Conservation (phyloP, 2,888 invertebrate genomes). For the Xestia sexstrigata region DNA sequence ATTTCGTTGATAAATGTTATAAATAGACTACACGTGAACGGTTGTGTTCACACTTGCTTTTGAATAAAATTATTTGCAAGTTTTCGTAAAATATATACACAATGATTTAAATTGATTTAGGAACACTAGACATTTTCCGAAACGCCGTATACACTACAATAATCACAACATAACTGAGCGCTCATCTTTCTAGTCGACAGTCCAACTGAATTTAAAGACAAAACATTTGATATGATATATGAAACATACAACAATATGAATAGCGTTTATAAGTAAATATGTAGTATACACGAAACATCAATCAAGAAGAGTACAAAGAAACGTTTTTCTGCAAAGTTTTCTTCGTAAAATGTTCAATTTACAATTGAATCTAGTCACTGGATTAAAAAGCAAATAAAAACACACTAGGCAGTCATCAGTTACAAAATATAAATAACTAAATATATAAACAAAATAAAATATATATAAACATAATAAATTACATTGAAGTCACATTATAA, state of each 20-base stretch:
- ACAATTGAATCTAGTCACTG: slow-evolving; percentile 45
- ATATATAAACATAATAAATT: slow-evolving; percentile 38
- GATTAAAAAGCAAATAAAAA: slow-evolving; percentile 52
- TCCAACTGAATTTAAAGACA: slow-evolving; percentile 39
- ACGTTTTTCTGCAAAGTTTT: neutral
- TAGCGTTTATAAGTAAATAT: slow-evolving; percentile 24
- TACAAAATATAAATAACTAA: slow-evolving; percentile 48
- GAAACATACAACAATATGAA: slow-evolving; percentile 19
- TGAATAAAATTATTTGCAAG: slow-evolving; percentile 32
- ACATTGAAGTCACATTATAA: slow-evolving; percentile 30
- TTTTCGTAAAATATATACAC: slow-evolving; percentile 35
- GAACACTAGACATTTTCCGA: slow-evolving; percentile 49
- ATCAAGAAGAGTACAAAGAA: slow-evolving; percentile 1
- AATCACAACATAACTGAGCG: slow-evolving; percentile 67
- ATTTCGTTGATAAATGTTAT: neutral
- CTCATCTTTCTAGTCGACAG: slow-evolving; percentile 44
- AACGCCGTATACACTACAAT: slow-evolving; percentile 53
- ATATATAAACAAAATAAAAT: slow-evolving; percentile 36
- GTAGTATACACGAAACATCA: neutral
- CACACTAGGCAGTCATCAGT: slow-evolving; percentile 44
- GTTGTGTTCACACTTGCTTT: slow-evolving; percentile 1
- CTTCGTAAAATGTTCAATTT: slow-evolving; percentile 26
- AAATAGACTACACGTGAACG: neutral
- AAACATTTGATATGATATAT: slow-evolving; percentile 30
- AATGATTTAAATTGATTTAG: slow-evolving; percentile 13